These are phyloP conservation scores for Arrhamphus sclerolepis DNA, from an alignment of 2,797 vertebrate genomes.

Conservation along the genomic window DNA sequence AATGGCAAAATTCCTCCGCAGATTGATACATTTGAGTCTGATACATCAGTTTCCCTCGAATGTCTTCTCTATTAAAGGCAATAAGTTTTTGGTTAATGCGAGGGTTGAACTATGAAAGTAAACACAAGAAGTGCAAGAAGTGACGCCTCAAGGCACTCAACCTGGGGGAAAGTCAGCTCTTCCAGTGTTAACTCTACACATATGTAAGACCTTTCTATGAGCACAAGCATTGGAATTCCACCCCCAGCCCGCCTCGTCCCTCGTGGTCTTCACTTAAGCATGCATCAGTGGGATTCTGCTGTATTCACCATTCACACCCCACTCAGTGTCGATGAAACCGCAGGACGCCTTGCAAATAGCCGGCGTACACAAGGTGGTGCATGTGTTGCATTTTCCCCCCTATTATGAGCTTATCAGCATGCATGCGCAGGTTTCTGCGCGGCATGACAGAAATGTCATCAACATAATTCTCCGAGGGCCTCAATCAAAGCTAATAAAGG, in stretches of 20 bases:
- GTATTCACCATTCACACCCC: conserved; percentile 10
- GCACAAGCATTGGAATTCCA: conserved; percentile 3
- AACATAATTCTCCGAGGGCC: conserved; percentile 43
- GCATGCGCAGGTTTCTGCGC: conserved; percentile 35
- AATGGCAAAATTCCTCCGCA: not conserved
- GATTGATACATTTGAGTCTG: not conserved
- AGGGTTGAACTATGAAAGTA: too few species aligned
- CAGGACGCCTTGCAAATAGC: conserved; percentile 33
- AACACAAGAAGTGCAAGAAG: too few species aligned
- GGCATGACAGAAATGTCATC: conserved; percentile 19
- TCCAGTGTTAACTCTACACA: too few species aligned
- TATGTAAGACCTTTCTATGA: too few species aligned
- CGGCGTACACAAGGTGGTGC: conserved; percentile 32
- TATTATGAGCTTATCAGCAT: conserved; percentile 57
- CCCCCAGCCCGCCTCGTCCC: conserved; percentile 1
- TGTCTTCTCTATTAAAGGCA: not conserved
- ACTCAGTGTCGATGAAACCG: conserved; percentile 5
- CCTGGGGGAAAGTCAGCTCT: not conserved
- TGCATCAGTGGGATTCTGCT: conserved; percentile 24
- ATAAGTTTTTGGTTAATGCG: not conserved
- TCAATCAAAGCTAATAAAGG: conserved; percentile 51
- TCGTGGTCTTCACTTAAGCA: conserved; percentile 20
- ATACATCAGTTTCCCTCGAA: not conserved
- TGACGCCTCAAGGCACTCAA: not conserved
- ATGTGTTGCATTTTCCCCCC: conserved; percentile 42